These are phyloP conservation scores for Drosophila cyrtoloma DNA, from an alignment of 2,888 invertebrate genomes.

Conservation along the genomic window DNA sequence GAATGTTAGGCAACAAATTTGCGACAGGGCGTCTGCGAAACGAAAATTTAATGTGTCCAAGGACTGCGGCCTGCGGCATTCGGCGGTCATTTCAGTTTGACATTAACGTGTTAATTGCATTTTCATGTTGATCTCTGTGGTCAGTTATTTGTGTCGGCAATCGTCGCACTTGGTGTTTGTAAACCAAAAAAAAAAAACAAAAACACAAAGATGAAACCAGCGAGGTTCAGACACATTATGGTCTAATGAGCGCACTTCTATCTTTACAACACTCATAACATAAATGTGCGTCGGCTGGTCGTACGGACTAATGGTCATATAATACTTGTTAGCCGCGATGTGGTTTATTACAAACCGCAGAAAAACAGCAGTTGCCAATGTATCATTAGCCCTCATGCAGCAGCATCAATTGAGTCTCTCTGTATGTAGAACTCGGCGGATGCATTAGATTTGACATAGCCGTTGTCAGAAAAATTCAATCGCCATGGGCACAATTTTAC, in stretches of 20 bases:
- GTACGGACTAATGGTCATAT: slow-evolving; percentile 53
- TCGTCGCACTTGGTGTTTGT: slow-evolving; percentile 15
- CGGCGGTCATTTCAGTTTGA: slow-evolving; percentile 61
- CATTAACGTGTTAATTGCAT: slow-evolving; percentile 79
- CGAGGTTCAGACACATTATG: slow-evolving; percentile 32
- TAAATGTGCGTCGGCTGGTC: neutral
- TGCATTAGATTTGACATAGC: slow-evolving; percentile 12
- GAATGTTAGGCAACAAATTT: slow-evolving; percentile 41
- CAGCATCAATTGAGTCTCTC: slow-evolving; percentile 10
- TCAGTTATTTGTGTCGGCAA: slow-evolving; percentile 53
- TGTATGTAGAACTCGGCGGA: neutral
- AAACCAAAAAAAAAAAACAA: slow-evolving; percentile 13
- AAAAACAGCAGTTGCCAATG: slow-evolving; percentile 67
- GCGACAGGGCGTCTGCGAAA: slow-evolving; percentile 18
- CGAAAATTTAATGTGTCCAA: slow-evolving; percentile 42
- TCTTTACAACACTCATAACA: slow-evolving; percentile 4
- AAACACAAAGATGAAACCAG: slow-evolving; percentile 26
- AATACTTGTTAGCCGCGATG: slow-evolving; percentile 22
- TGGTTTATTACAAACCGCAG: neutral
- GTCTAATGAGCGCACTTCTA: slow-evolving; percentile 60
- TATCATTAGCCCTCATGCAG: slow-evolving; percentile 56
- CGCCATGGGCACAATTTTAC: slow-evolving; percentile 13
- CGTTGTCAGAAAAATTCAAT: slow-evolving; percentile 13
- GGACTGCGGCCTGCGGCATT: slow-evolving; percentile 25
- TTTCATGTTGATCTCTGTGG: slow-evolving; percentile 70